Conservation (phyloP, 1,140 invertebrate genomes). For the Drosophila albomicans region DNA sequence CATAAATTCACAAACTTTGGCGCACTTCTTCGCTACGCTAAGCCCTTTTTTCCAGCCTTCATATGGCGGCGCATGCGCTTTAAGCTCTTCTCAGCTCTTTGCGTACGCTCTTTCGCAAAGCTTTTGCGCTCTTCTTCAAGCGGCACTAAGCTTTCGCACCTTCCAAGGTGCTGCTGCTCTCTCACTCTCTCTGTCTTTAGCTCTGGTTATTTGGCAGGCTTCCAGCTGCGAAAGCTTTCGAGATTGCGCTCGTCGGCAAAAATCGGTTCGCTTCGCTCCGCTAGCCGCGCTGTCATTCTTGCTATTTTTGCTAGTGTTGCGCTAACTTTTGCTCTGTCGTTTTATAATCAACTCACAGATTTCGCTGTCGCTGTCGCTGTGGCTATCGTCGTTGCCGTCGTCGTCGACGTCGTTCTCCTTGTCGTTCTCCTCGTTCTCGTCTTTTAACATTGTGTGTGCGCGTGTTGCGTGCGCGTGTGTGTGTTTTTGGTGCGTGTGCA, state of each 20-base stretch:
- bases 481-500: constrained; percentile 51
- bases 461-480: constrained; percentile 32
- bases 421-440: constrained; percentile 23
- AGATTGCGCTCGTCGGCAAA: constrained; percentile 1
- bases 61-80: constrained; percentile 73
- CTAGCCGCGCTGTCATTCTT: constrained; percentile 72
- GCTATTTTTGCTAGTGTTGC: constrained; percentile 78
- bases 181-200: too few relatives aligned
- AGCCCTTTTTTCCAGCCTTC: constrained; percentile 61
- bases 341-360: constrained; percentile 78
- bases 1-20: constrained; percentile 39
- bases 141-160: neutral
- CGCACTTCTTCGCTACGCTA: neutral
- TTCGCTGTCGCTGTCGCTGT: constrained; percentile 32
- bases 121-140: neutral
- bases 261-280: constrained; percentile 35
- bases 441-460: constrained; percentile 37
- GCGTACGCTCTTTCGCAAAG: constrained; percentile 13
- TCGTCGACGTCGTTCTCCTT: constrained; percentile 11
- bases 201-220: constrained; percentile 19
- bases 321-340: constrained; percentile 81
- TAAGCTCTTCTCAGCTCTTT: constrained; percentile 33
- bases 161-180: constrained; percentile 54
- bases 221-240: constrained; percentile 65
- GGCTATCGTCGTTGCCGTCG: constrained; percentile 4